Conservation (phyloP, 2,797 vertebrate species). For the Sciurus carolinensis region DNA sequence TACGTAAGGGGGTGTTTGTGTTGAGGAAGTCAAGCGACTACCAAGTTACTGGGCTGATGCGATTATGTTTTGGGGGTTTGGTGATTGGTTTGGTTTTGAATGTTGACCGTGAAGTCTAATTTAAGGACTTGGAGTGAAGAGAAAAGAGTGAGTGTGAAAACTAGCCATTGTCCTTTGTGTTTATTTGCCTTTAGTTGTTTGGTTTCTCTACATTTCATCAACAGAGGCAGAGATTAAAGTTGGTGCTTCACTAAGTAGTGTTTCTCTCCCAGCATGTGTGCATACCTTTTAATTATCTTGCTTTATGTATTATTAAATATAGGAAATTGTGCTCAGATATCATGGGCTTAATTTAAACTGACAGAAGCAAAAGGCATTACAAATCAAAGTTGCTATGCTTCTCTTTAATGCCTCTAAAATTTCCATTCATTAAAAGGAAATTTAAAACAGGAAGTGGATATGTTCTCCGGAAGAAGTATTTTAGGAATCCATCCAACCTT, state of each 20-base stretch:
- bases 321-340: constrained; percentile 84
- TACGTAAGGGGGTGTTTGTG: background rate
- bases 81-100: background rate
- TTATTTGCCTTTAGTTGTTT: constrained; percentile 68
- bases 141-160: constrained; percentile 15
- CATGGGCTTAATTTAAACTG: constrained; percentile 82
- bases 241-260: constrained; percentile 40
- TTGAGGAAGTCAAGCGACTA: background rate
- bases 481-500: constrained; percentile 55
- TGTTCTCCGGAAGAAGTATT: constrained; percentile 52
- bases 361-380: constrained; percentile 78
- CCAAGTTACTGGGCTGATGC: background rate
- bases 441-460: constrained; percentile 63
- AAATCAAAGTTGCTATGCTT: constrained; percentile 73
- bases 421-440: constrained; percentile 72
- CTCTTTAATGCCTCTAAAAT: constrained; percentile 72
- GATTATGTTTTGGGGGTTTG: background rate
- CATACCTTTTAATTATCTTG: constrained; percentile 85
- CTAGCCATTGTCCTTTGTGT: constrained; percentile 47
- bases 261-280: constrained; percentile 80
- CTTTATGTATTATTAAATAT: constrained; percentile 86
- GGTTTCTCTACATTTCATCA: constrained; percentile 66
- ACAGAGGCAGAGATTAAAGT: constrained; percentile 77
- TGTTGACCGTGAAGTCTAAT: background rate
- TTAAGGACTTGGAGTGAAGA: constrained; percentile 28